Evolutionary conservation across 2,113 vertebrate genomes (phyloP).

Genomic region (Paramisgurnus dabryanus): DNA sequence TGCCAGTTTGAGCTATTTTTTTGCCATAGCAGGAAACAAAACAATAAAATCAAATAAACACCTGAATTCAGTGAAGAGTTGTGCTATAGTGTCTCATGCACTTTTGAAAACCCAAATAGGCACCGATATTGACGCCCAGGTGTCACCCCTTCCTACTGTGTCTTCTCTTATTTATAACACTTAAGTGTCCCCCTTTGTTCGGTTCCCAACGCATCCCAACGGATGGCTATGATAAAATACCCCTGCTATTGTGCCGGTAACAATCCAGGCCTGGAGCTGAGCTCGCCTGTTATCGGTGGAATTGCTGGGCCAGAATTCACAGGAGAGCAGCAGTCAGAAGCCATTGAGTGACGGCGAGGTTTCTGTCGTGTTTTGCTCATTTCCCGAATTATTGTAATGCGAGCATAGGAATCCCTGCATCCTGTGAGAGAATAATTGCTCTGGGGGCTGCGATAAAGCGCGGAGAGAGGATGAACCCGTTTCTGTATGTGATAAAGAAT

Average conservation of each 20-base stretch:
- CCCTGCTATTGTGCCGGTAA: constrained; percentile 14
- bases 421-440: constrained; percentile 58
- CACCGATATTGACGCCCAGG: neutral
- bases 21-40: neutral
- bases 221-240: constrained; percentile 9
- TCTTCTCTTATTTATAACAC: constrained; percentile 43
- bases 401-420: constrained; percentile 42
- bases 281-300: constrained; percentile 17
- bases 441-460: constrained; percentile 51
- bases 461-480: constrained; percentile 49
- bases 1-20: neutral
- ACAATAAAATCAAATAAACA: neutral
- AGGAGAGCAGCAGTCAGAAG: neutral
- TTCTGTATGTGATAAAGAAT: constrained; percentile 44
- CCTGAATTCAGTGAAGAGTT: neutral
- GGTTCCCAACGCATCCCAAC: neutral
- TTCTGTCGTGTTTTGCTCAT: constrained; percentile 42
- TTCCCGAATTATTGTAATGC: constrained; percentile 47
- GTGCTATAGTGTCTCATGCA: neutral
- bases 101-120: constrained; percentile 2
- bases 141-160: constrained; percentile 35
- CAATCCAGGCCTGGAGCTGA: constrained; percentile 27
- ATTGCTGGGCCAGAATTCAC: constrained; percentile 15
- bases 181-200: constrained; percentile 14
- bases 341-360: constrained; percentile 28